phyloP scores from a whole-genome alignment of 1,140 invertebrate genomes.

The Odontomachus brunneus region DNA sequence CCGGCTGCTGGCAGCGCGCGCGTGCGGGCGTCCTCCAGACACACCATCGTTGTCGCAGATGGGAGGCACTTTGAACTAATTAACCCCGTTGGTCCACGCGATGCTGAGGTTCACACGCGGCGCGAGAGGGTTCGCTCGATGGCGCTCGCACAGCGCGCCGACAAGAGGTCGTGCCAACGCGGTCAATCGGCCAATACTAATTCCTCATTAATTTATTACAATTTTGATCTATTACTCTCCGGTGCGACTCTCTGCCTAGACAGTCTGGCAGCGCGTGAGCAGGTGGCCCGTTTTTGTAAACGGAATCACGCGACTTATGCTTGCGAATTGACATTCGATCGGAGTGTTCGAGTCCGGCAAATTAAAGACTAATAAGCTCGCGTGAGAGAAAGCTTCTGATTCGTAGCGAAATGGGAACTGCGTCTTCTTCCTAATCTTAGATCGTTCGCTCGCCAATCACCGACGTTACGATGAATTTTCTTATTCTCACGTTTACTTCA shows the following conservation, averaged over 20 bases:
- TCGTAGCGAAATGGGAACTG: no score
- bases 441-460: no score
- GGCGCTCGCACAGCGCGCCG: constrained; percentile 47
- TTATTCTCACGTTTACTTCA: no score
- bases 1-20: no score
- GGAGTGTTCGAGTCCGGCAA: background rate
- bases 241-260: constrained; percentile 8
- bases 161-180: constrained; percentile 71
- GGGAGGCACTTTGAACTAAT: constrained; percentile 74
- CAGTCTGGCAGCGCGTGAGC: constrained; percentile 39
- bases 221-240: constrained; percentile 74
- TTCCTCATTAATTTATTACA: constrained; percentile 80
- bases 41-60: constrained; percentile 49
- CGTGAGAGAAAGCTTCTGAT: no score
- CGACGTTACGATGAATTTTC: no score
- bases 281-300: constrained; percentile 44
- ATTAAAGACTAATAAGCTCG: no score
- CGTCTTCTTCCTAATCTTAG: no score
- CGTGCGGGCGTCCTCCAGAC: constrained; percentile 9
- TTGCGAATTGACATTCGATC: background rate
- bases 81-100: constrained; percentile 74
- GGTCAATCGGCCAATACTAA: constrained; percentile 80
- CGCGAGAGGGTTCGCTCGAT: constrained; percentile 9
- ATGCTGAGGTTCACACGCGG: constrained; percentile 78
- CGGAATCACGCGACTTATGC: background rate